Percentiles rank a stretch among this genome's conserved stretches.
These are phyloP conservation scores for Oithona nana DNA, from an alignment of 2,888 invertebrate species.

Conservation along the genomic window DNA sequence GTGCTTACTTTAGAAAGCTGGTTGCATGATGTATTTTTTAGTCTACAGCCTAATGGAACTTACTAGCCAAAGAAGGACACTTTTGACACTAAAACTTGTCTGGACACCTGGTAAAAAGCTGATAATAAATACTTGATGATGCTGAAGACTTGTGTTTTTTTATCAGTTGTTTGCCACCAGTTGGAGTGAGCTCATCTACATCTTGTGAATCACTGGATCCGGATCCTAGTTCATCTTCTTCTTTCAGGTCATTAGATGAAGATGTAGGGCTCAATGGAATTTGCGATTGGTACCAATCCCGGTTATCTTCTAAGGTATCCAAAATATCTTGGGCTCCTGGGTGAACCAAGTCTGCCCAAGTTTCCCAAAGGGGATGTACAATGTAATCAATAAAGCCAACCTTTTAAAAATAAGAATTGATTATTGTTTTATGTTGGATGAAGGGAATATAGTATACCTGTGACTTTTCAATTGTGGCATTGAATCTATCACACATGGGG, in stretches of 20 bases:
- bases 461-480: constrained; percentile 91
- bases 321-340: constrained; percentile 96
- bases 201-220: neutral
- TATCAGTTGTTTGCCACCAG: neutral
- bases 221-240: constrained; percentile 20
- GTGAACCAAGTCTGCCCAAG: constrained; percentile 97
- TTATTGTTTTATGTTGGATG: too few species aligned
- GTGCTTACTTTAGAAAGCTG: too few species aligned
- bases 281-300: constrained; percentile 86
- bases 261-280: constrained; percentile 66
- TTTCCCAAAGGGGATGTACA: constrained; percentile 98
- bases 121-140: too few species aligned
- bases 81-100: too few species aligned
- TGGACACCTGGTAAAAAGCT: too few species aligned
- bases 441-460: constrained; percentile 47
- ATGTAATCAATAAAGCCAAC: constrained; percentile 99
- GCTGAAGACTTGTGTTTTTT: too few species aligned
- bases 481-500: constrained; percentile 96
- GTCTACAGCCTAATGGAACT: too few species aligned
- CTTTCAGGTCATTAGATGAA: constrained; percentile 22
- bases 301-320: constrained; percentile 91
- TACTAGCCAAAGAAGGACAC: too few species aligned
- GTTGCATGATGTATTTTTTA: too few species aligned
- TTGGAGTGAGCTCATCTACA: neutral
- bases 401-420: too few species aligned